Evolutionary conservation across 2,113 vertebrate genomes (phyloP).

Genomic region (Muntiacus reevesi): DNA sequence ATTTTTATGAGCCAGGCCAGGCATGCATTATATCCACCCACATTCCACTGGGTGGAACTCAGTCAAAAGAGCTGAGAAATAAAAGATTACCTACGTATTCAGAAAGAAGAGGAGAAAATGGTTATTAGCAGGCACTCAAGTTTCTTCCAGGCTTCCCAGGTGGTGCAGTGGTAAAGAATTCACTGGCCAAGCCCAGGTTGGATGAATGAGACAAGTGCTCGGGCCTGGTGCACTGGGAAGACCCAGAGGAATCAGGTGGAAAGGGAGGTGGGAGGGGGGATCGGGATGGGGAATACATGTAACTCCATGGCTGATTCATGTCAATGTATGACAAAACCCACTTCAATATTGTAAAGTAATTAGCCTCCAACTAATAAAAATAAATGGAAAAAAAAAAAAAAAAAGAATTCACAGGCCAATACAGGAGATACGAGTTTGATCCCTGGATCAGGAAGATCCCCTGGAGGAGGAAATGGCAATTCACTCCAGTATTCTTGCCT

Average conservation of each 20-base stretch:
- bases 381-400: too few species aligned
- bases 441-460: not conserved
- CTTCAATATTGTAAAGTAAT: too few species aligned
- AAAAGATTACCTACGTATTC: not conserved
- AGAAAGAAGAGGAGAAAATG: not conserved
- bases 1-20: not conserved
- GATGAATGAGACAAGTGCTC: too few species aligned
- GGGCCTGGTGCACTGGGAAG: too few species aligned
- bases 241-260: too few species aligned
- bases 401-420: not conserved
- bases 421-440: not conserved
- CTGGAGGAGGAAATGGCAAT: not conserved
- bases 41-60: not conserved
- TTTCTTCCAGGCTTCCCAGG: not conserved
- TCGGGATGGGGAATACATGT: too few species aligned
- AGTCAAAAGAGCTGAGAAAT: not conserved
- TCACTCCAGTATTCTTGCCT: not conserved
- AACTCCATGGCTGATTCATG: too few species aligned
- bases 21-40: not conserved
- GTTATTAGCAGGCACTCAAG: not conserved
- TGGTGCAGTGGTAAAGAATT: not conserved
- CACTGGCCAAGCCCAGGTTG: not conserved
- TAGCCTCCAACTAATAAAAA: too few species aligned
- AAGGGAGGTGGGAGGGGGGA: too few species aligned
- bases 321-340: too few species aligned